Percentiles rank a stretch among this genome's conserved stretches.
Evolutionary conservation across 1,140 invertebrate genomes (phyloP).

Genomic region (Sitobion miscanthi): DNA sequence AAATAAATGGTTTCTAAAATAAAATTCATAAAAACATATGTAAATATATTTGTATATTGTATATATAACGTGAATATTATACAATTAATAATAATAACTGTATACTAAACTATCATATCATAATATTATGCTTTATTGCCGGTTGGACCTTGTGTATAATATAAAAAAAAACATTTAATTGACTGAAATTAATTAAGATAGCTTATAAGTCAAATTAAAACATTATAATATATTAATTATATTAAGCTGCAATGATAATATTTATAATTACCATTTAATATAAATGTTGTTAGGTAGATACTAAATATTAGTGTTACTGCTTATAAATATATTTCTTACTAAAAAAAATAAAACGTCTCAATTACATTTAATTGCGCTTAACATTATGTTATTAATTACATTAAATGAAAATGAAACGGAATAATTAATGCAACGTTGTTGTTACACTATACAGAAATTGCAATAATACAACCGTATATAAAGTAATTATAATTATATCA

Average conservation of each 20-base stretch:
- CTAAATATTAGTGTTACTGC: background rate
- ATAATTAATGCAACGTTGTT: background rate
- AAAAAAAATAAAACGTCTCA: background rate
- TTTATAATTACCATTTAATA: background rate
- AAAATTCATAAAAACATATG: background rate
- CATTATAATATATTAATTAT: conserved; percentile 8
- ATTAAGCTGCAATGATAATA: background rate
- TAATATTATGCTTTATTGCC: background rate
- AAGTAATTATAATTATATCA: background rate
- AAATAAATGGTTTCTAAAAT: background rate
- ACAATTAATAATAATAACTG: background rate
- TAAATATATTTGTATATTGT: too few relatives aligned
- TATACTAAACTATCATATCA: background rate
- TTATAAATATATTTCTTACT: background rate
- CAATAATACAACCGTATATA: background rate
- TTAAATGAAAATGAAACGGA: background rate
- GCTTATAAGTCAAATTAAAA: background rate
- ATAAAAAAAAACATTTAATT: background rate
- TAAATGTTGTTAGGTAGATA: background rate
- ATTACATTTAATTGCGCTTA: background rate
- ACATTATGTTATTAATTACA: background rate
- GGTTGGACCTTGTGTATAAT: background rate
- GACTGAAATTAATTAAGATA: background rate
- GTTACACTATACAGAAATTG: background rate
- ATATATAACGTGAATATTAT: background rate